Base-by-base conservation (phyloP, 1,140 invertebrate species). In the Pachyrhynchus sulphureomaculatus region DNA sequence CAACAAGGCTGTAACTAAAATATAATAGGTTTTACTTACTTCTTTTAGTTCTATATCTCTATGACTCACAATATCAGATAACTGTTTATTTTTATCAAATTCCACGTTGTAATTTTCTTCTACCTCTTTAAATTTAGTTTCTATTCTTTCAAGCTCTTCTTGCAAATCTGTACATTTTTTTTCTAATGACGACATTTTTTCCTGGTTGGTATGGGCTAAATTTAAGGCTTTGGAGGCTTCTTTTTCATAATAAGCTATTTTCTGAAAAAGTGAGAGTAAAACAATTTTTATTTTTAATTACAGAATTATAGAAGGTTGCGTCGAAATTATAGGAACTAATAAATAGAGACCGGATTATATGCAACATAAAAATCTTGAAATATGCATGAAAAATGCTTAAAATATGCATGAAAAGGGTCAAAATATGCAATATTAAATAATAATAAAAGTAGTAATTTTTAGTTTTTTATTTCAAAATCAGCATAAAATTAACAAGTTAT, bases 211-310 rank as follows among this genome's bases (percentile, higher is more conserved):
- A 26, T 86, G 82, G 4, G 85, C 84, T 18, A 87, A 67, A 67
- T 85, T 83, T 45, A 88, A 73, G 34, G 83, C 81, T 78, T 87
- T 85, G 21, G 85, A 83, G 2, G 87, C 72, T 79, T 89, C 86
- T 9, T 78, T 76, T 76, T 88, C 86, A 68, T 81, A 82, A 36
- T 83, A 81, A 61, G 79, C 80, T 2, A 84, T 79, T 82, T 84
- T 85, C 77, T 86, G 62, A 2, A 77, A 77, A 48, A 33, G 17
- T 23, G 17, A 41, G 41, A 39, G n/a, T 21, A 32, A 37, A 54
- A 61, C 21, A n/a, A 4, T 13, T 36, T 21, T 32, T 4, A 32
- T 56, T 47, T 47, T 2, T 33, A 32, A 32, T 52, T 54, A 20
- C 49, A 15, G 10, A 12, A n/a, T 36, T 56, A n/a, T 20, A 53